Evolutionary conservation across 2,113 vertebrate species (phyloP), one percentile per base, ranked within the genome.

Genomic region (Columba janthina): DNA sequence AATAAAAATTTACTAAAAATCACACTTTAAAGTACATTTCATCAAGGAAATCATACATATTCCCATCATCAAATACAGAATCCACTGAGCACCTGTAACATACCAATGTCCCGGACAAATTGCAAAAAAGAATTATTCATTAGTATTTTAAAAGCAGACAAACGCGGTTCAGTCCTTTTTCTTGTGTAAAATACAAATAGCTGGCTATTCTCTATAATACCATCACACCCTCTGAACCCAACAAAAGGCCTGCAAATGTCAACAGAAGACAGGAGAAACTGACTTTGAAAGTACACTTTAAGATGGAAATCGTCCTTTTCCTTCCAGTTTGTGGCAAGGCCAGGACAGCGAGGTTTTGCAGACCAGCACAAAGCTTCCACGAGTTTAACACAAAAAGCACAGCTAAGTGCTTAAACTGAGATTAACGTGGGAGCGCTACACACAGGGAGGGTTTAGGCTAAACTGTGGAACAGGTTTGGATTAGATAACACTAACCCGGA

Each of bases 11-110:
- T 38, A 71, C 5, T 40, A 11, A 77, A 77, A 50, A 20, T 20
- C 7, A 4, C 7, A 3, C 18, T 62, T 76, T 28, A 4, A 66
- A 15, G n/a, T 8, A 0, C 4, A 8, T 64, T 29, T 51, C 7
- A 42, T 12, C 3, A 18, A 51, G 56, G 36, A 36, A 62, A 38
- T 3, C 44, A 46, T 46, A 34, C 21, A 14, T 19, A 11, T 6
- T 69, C 20, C 54, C 3, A 0, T 11, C 26, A 26, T 12, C 36
- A 32, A 65, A 80, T 0, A 10, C 12, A 50, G 42, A 25, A 61
- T 9, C 10, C 50, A 19, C 66, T 10, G 29, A 84, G 36, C 54
- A 65, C n/a, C 29, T 54, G 22, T 18, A 46, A 46, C 44, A 46
- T 8, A 46, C 44, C 44, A 46, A 18, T 46, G 44, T 46, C 44